phyloP scores from a whole-genome alignment of 2,888 invertebrate species.

The Ellobium chinense region DNA sequence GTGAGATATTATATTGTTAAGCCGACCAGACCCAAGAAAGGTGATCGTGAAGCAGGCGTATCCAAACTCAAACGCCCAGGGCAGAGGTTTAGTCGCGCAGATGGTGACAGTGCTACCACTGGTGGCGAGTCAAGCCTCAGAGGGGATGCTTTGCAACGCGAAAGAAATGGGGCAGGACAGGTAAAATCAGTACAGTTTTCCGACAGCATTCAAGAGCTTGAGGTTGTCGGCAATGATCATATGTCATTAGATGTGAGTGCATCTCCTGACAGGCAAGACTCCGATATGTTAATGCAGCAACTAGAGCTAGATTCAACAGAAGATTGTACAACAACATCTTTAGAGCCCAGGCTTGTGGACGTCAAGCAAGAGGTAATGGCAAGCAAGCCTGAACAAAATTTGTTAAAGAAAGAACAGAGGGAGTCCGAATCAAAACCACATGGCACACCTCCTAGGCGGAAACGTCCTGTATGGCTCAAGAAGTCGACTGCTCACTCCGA shows the following conservation, averaged over 20 bases:
- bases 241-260: not conserved
- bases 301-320: not conserved
- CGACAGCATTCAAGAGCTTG: conserved; percentile 32
- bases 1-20: conserved; percentile 20
- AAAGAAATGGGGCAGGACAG: not conserved
- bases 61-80: not conserved
- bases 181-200: conserved; percentile 39
- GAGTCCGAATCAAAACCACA: not conserved
- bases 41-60: not conserved
- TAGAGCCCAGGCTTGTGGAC: not conserved
- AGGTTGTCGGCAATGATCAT: not conserved
- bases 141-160: not conserved
- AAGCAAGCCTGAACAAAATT: not conserved
- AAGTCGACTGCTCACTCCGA: not conserved
- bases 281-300: too few species aligned
- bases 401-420: not conserved
- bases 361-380: not conserved
- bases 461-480: conserved; percentile 21
- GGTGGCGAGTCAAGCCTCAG: not conserved
- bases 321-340: not conserved
- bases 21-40: not conserved
- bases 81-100: not conserved
- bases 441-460: conserved; percentile 25
- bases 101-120: not conserved
- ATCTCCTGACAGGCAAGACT: not conserved